Evolutionary conservation across 2,888 invertebrate genomes (phyloP).

Genomic region (Gymnosoma rotundatum): DNA sequence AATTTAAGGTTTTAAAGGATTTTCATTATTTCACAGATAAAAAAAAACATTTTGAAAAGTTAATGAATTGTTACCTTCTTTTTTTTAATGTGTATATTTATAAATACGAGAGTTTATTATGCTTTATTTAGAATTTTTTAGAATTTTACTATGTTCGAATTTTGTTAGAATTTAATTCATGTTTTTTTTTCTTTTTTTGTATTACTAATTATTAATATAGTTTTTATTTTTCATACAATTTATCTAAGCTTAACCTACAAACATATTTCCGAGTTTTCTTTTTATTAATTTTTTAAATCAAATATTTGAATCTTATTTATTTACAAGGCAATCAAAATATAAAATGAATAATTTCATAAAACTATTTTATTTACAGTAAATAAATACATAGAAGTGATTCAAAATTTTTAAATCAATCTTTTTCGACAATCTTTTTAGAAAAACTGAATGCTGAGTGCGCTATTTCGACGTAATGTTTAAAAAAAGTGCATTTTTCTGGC

Average conservation of each 20-base stretch:
- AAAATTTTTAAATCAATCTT: too few relatives aligned
- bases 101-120: slow-evolving; percentile 27
- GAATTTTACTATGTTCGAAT: slow-evolving; percentile 1
- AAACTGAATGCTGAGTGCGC: too few relatives aligned
- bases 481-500: too few relatives aligned
- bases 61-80: neutral
- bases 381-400: neutral
- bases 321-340: slow-evolving; percentile 35
- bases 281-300: neutral
- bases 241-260: slow-evolving; percentile 21
- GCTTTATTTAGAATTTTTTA: slow-evolving; percentile 50
- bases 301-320: slow-evolving; percentile 35
- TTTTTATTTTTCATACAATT: slow-evolving; percentile 20
- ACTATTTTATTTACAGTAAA: neutral
- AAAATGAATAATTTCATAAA: neutral
- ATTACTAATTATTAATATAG: neutral
- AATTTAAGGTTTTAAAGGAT: slow-evolving; percentile 8
- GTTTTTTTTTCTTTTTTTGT: slow-evolving; percentile 8
- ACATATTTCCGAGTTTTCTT: slow-evolving; percentile 1
- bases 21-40: slow-evolving; percentile 18
- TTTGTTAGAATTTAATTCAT: slow-evolving; percentile 49
- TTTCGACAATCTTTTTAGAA: too few relatives aligned
- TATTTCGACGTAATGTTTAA: too few relatives aligned
- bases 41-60: slow-evolving; percentile 36
- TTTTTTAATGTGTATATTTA: slow-evolving; percentile 23